Evolutionary conservation across 2,113 vertebrate genomes (phyloP).

Genomic region (Chloebia gouldiae): DNA sequence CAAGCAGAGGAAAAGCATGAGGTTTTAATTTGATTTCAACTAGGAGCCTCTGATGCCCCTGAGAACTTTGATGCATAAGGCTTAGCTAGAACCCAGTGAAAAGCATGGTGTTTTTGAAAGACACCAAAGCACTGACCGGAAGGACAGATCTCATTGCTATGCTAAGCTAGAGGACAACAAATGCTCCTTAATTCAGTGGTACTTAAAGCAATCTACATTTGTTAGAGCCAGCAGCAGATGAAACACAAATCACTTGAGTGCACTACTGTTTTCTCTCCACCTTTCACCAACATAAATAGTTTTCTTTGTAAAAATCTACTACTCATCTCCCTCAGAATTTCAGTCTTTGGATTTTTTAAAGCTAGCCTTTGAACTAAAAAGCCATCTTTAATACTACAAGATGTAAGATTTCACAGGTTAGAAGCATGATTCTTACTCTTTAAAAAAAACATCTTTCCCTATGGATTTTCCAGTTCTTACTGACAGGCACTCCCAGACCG

Average conservation of each 20-base stretch:
- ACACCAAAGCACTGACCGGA: accelerated
- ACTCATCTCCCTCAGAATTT: background rate
- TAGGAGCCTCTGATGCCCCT: background rate
- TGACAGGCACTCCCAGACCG: background rate
- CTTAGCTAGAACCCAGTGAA: background rate
- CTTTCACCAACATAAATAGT: background rate
- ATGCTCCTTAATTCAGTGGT: background rate
- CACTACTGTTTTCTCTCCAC: background rate
- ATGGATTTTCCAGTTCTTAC: background rate
- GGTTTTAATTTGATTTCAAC: background rate
- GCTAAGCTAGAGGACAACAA: background rate
- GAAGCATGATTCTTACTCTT: background rate
- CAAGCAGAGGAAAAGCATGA: background rate
- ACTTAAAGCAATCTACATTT: background rate
- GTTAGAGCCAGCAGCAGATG: background rate
- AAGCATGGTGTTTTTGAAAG: background rate
- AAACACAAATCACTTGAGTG: background rate
- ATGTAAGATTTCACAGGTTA: background rate
- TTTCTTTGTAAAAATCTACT: background rate
- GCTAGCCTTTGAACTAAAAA: background rate
- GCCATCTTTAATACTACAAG: background rate
- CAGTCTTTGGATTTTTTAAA: background rate
- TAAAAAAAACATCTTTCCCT: background rate
- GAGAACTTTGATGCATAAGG: background rate
- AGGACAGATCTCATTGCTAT: background rate